Evolutionary conservation across 1,140 invertebrate genomes (phyloP).

Genomic region (Bombus sibiricus): DNA sequence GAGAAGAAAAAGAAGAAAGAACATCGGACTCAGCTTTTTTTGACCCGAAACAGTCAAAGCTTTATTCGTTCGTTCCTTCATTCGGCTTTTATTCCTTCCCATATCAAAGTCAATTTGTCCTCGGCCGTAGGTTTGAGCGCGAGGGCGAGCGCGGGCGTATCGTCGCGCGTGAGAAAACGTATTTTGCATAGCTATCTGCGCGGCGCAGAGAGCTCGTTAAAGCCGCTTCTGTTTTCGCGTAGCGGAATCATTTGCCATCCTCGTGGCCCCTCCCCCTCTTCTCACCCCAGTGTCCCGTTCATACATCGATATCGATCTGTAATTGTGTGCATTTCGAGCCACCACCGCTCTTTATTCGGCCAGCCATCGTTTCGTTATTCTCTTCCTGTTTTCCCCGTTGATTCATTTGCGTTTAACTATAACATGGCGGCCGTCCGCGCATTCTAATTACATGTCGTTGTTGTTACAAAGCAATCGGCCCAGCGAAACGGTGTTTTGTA

Average conservation of each 20-base stretch:
- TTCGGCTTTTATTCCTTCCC: conserved; percentile 36
- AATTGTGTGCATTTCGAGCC: conserved; percentile 18
- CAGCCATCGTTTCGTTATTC: conserved; percentile 3
- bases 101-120: conserved; percentile 45
- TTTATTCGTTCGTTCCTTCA: conserved; percentile 38
- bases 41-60: not conserved
- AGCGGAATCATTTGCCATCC: conserved; percentile 28
- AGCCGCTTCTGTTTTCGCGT: conserved; percentile 44
- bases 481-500: conserved; percentile 39
- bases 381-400: not conserved
- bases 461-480: conserved; percentile 39
- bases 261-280: not conserved
- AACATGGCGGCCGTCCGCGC: not conserved
- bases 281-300: not conserved
- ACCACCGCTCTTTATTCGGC: not conserved
- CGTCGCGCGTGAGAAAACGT: conserved; percentile 46
- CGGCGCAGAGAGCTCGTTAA: conserved; percentile 52
- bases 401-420: conserved; percentile 14
- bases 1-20: not conserved
- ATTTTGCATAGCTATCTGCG: conserved; percentile 65
- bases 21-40: conserved; percentile 38
- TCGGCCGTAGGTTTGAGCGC: too few relatives aligned
- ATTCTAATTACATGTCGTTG: conserved; percentile 47
- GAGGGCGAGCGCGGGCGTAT: not conserved
- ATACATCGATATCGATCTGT: conserved; percentile 29